Percentiles rank a stretch among this genome's conserved stretches.
Conservation (phyloP, 2,113 vertebrate genomes). For the Rhinopomastus cyanomelas region DNA sequence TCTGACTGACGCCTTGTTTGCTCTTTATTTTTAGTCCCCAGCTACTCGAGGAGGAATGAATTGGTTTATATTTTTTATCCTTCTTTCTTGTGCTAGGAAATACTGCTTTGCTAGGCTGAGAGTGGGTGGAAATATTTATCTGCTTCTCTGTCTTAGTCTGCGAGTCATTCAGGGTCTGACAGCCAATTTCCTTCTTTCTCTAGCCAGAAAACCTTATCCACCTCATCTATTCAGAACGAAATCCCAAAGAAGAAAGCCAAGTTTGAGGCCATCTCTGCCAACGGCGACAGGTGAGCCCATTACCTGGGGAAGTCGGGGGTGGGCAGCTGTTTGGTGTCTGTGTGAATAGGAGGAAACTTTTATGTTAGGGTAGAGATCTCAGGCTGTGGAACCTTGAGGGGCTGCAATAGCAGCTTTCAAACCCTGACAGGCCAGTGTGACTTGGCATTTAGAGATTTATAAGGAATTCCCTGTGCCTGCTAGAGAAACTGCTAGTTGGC, state of each 20-base stretch:
- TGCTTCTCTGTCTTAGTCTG: slow-evolving; percentile 7
- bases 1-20: not conserved
- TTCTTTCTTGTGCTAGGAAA: not conserved
- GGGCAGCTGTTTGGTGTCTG: not conserved
- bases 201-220: slow-evolving; percentile 86
- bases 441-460: not conserved
- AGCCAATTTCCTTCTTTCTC: slow-evolving; percentile 31
- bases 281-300: slow-evolving; percentile 82
- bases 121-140: slow-evolving; percentile 43
- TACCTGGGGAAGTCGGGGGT: not conserved
- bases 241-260: slow-evolving; percentile 87
- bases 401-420: not conserved
- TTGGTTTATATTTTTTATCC: not conserved
- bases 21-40: slow-evolving; percentile 52
- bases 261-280: slow-evolving; percentile 82
- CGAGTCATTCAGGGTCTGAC: slow-evolving; percentile 64
- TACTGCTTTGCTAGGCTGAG: not conserved
- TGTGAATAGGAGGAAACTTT: not conserved
- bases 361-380: not conserved
- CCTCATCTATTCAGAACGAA: slow-evolving; percentile 85
- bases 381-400: not conserved
- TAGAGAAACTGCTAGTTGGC: not conserved
- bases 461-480: not conserved
- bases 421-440: not conserved
- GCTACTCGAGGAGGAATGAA: not conserved